Evolutionary conservation across 2,113 vertebrate genomes (phyloP).

Genomic region (Piprites chloris): DNA sequence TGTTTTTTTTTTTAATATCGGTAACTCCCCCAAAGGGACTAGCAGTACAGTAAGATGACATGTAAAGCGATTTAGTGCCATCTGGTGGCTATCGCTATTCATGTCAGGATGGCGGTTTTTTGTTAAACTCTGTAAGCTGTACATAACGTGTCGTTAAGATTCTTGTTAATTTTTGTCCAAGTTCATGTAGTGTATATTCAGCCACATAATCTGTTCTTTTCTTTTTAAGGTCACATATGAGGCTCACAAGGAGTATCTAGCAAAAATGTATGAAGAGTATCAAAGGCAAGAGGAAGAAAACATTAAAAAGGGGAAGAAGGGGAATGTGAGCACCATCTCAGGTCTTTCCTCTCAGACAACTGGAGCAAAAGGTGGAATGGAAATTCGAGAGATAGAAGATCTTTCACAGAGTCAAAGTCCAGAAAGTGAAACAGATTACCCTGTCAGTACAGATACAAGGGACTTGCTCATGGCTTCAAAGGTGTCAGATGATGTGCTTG

Average conservation of each 20-base stretch:
- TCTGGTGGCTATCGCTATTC: conserved; percentile 57
- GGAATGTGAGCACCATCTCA: conserved; percentile 96
- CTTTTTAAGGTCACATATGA: conserved; percentile 92
- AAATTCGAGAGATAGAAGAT: conserved; percentile 92
- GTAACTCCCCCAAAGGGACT: neutral
- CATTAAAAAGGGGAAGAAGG: conserved; percentile 98
- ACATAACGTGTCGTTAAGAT: neutral
- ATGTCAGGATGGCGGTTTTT: neutral
- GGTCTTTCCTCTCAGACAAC: conserved; percentile 91
- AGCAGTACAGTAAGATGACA: rapidly evolving
- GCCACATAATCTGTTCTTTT: neutral
- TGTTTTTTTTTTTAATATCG: neutral
- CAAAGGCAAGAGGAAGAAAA: conserved; percentile 98
- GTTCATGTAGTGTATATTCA: neutral
- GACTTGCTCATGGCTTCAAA: conserved; percentile 91
- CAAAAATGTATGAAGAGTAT: conserved; percentile 99
- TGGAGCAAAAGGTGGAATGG: conserved; percentile 89
- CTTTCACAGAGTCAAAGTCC: conserved; percentile 95
- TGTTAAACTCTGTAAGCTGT: neutral
- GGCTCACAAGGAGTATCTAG: conserved; percentile 97
- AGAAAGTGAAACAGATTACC: conserved; percentile 94
- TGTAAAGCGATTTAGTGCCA: conserved; percentile 64
- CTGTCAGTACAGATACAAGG: conserved; percentile 83
- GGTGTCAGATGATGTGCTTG: conserved; percentile 80
- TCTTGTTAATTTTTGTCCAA: neutral